Percentiles rank a stretch among this genome's conserved stretches.
phyloP scores from a whole-genome alignment of 1,140 invertebrate genomes.

The Cotesia typhae region DNA sequence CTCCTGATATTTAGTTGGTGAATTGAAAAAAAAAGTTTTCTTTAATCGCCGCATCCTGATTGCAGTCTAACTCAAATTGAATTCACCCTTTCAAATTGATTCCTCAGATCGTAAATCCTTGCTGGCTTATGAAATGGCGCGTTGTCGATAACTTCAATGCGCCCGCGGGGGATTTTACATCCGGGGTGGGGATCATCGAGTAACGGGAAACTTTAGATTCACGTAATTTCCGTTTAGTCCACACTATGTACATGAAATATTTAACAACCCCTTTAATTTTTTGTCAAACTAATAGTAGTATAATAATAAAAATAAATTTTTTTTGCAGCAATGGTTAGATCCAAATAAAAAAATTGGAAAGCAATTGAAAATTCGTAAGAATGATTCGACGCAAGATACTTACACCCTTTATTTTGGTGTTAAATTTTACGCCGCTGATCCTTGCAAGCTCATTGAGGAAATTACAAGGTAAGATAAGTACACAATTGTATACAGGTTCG shows the following conservation, averaged over 20 bases:
- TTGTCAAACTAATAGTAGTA: background rate
- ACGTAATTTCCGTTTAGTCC: constrained; percentile 55
- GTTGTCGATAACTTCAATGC: constrained; percentile 26
- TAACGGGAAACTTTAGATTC: constrained; percentile 54
- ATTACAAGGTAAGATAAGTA: constrained; percentile 81
- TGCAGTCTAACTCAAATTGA: constrained; percentile 39
- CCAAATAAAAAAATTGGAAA: constrained; percentile 82
- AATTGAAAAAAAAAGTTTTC: constrained; percentile 1
- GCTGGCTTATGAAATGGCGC: constrained; percentile 33
- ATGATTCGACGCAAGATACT: constrained; percentile 71
- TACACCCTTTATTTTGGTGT: constrained; percentile 97
- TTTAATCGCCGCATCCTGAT: constrained; percentile 12
- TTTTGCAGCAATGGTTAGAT: constrained; percentile 86
- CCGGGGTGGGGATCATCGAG: constrained; percentile 55
- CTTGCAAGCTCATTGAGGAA: constrained; percentile 93
- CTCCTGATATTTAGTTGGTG: background rate
- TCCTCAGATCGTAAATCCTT: constrained; percentile 40
- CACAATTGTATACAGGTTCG: background rate
- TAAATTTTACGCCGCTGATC: constrained; percentile 98
- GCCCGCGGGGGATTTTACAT: constrained; percentile 23
- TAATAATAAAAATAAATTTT: constrained; percentile 12
- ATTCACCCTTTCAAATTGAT: constrained; percentile 44
- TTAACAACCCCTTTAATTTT: too few relatives aligned
- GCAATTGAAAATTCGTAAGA: constrained; percentile 78
- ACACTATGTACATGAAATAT: background rate